A percentile compares a stretch with the other conserved stretches of the same genome.
Evolutionary conservation across 2,113 vertebrate genomes (phyloP).

Genomic region (Dasyprocta punctata): DNA sequence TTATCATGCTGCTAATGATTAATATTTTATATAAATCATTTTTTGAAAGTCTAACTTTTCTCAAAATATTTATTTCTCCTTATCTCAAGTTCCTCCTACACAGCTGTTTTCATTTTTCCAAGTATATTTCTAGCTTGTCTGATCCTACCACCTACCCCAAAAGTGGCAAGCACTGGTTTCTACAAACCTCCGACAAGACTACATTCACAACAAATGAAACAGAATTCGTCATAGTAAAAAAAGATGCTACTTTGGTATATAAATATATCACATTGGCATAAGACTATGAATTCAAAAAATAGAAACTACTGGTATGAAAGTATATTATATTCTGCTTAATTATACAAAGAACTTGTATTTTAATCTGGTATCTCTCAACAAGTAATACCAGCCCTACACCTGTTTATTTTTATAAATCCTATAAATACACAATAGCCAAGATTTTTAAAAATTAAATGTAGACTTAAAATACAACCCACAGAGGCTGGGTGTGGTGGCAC

Average conservation of each 20-base stretch:
- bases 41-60: not conserved
- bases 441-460: constrained; percentile 27
- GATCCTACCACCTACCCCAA: not conserved
- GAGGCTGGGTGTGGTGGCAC: no score
- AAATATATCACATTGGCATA: not conserved
- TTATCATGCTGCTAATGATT: not conserved
- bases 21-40: not conserved
- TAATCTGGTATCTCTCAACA: not conserved
- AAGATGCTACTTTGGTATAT: not conserved
- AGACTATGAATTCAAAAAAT: constrained; percentile 6
- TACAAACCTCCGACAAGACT: not conserved
- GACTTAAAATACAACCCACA: not conserved
- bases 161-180: constrained; percentile 29
- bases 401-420: constrained; percentile 16
- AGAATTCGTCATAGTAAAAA: not conserved
- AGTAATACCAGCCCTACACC: not conserved
- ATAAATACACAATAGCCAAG: not conserved
- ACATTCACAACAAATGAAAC: constrained; percentile 33
- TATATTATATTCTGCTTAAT: not conserved
- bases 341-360: not conserved
- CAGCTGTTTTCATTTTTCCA: not conserved
- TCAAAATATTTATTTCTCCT: constrained; percentile 1
- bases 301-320: not conserved
- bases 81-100: not conserved
- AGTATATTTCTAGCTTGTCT: constrained; percentile 20